Base-by-base conservation (phyloP, 2,113 vertebrate genomes). In the Hipposideros armiger region DNA sequence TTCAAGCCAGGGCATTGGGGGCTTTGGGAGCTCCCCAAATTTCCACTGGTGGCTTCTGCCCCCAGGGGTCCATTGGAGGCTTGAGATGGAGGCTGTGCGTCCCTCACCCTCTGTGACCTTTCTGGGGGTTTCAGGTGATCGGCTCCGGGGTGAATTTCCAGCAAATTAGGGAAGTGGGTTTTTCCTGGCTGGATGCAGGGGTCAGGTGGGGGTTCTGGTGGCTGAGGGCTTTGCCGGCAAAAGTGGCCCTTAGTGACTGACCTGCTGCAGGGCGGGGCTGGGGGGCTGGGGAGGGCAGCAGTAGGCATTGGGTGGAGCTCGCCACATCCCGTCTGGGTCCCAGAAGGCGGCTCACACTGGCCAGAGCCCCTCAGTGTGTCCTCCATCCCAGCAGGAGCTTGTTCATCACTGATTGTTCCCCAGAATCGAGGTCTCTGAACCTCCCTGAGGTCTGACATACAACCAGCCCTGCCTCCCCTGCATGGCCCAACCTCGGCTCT, bases 71-170 rank as follows among this genome's bases (percentile, higher is more conserved):
- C 16, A 0, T 9, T 3, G 22, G 17, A 60, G 67, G 54, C 5
- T 0, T 42, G 30, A 40, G 62, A 11, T 2, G 0, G 5, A 54
- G 64, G 8, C 16, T 1, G 11, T 0, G 0, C 11, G 74, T 22
- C 70, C 70, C 50, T 89, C 69, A 86, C 95, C 94, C 0, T 0
- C 2, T 0, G 2, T 93, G 95, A 96, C 96, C 94, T 67, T 60
- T 8, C 42, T 0, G 85, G 97, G 87, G 84, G 20, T 95, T 88
- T 96, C 92, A 96, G 85, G 88, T 92, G 82, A 73, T 70, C 62
- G 96, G 95, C 97, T 98, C 97, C 78, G 36, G 78, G 73, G 81
- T 1, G 13, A 78, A 89, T 80, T 83, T 95, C 97, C 60, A 7
- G 84, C 3, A 30, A 42, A 52, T 67, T 3, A 81, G 60, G 52